phyloP scores from a whole-genome alignment of 2,113 vertebrate species.

The Laticauda laticaudata region DNA sequence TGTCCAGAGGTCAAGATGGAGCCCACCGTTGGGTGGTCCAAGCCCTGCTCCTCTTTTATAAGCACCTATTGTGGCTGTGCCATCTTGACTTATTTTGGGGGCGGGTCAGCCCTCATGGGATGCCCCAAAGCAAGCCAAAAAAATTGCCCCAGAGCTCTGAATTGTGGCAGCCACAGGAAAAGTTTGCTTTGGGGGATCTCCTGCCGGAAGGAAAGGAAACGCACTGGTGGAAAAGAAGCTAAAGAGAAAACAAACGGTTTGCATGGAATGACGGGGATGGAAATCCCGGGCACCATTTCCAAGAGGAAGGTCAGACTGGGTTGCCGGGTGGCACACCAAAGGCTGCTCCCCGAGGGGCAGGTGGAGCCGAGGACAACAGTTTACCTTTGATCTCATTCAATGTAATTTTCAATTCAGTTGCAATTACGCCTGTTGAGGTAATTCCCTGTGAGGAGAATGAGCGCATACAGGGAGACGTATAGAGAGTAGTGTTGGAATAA shows the following conservation, averaged over 20 bases:
- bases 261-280: background rate
- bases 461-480: too few species aligned
- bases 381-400: background rate
- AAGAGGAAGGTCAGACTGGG: background rate
- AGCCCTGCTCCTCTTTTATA: background rate
- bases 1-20: background rate
- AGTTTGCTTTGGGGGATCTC: background rate
- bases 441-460: too few species aligned
- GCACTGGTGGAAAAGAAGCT: background rate
- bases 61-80: background rate
- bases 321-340: background rate
- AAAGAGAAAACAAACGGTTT: background rate
- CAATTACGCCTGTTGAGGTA: background rate
- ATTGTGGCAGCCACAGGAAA: background rate
- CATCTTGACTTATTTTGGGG: background rate
- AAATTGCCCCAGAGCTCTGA: background rate
- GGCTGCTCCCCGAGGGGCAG: background rate
- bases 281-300: background rate
- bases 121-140: background rate
- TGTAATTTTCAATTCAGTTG: background rate
- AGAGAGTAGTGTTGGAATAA: too few species aligned
- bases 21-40: background rate
- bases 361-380: background rate
- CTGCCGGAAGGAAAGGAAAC: background rate
- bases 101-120: background rate